Conservation (phyloP, 2,888 invertebrate genomes). For the Altica lythri region DNA sequence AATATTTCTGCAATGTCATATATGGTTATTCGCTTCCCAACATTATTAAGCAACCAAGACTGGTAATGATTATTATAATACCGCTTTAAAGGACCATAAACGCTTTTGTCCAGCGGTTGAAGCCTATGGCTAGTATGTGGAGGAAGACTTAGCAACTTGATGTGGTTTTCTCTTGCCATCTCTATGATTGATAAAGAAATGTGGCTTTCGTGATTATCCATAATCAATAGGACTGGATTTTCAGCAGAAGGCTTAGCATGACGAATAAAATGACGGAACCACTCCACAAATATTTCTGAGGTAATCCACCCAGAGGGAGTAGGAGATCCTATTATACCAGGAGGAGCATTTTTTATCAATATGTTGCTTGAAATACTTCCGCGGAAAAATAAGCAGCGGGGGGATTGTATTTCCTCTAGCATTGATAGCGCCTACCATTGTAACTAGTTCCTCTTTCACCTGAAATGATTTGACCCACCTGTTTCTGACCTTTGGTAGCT, state of each 20-base stretch:
- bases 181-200: background rate
- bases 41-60: conserved; percentile 24
- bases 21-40: conserved; percentile 27
- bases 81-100: conserved; percentile 14
- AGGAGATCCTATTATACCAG: conserved; percentile 24
- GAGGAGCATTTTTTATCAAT: conserved; percentile 24
- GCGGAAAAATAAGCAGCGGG: conserved; percentile 31
- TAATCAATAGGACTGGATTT: background rate
- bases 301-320: no score
- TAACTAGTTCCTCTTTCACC: conserved; percentile 18
- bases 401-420: conserved; percentile 29
- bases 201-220: conserved; percentile 4
- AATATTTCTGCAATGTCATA: conserved; percentile 29
- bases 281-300: no score
- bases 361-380: conserved; percentile 10
- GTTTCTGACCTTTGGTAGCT: conserved; percentile 33
- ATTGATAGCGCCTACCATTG: conserved; percentile 26
- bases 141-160: background rate
- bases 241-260: background rate
- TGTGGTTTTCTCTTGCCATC: background rate
- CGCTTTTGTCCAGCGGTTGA: conserved; percentile 7
- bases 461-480: conserved; percentile 33
- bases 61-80: conserved; percentile 5
- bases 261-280: no score
- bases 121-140: conserved; percentile 1